A percentile compares a stretch with the other conserved stretches of the same genome.
phyloP scores from a whole-genome alignment of 2,888 invertebrate genomes.

The Atethmia centrago region DNA sequence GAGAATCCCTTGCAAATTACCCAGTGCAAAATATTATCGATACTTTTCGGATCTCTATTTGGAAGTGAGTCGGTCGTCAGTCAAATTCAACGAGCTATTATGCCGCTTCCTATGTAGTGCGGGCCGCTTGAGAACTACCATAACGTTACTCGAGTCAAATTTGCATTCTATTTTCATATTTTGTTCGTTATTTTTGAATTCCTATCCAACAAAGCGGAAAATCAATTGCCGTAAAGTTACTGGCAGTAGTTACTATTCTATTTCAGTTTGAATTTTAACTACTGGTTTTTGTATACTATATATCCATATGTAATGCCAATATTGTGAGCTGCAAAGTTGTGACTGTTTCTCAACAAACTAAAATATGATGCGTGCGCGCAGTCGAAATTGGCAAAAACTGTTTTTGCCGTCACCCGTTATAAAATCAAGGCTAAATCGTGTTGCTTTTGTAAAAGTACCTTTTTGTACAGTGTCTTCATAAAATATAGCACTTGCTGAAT shows the following conservation, averaged over 20 bases:
- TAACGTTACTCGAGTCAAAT: conserved; percentile 60
- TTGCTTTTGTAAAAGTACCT: conserved; percentile 39
- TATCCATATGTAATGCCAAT: neutral
- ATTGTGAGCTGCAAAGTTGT: neutral
- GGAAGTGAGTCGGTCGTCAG: conserved; percentile 72
- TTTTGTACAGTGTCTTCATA: conserved; percentile 25
- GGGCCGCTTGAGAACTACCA: conserved; percentile 73
- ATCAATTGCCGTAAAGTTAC: conserved; percentile 23
- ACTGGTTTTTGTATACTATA: neutral
- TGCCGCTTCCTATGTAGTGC: conserved; percentile 76
- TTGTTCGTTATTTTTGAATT: conserved; percentile 52
- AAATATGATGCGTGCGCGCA: conserved; percentile 22
- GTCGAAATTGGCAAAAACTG: conserved; percentile 36
- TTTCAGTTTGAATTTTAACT: conserved; percentile 29
- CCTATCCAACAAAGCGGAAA: conserved; percentile 39
- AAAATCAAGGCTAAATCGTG: conserved; percentile 57
- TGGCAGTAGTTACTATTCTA: conserved; percentile 30
- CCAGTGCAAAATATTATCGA: conserved; percentile 46
- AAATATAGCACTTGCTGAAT: conserved; percentile 24
- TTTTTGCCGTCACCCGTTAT: conserved; percentile 55
- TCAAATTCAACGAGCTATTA: conserved; percentile 80
- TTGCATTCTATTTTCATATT: conserved; percentile 60
- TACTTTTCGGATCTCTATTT: conserved; percentile 68
- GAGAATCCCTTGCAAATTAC: neutral
- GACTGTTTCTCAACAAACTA: neutral